These are phyloP conservation scores for Actinopyga echinites DNA, from an alignment of 53 echinoderm and acorn worm species.

Conservation along the genomic window DNA sequence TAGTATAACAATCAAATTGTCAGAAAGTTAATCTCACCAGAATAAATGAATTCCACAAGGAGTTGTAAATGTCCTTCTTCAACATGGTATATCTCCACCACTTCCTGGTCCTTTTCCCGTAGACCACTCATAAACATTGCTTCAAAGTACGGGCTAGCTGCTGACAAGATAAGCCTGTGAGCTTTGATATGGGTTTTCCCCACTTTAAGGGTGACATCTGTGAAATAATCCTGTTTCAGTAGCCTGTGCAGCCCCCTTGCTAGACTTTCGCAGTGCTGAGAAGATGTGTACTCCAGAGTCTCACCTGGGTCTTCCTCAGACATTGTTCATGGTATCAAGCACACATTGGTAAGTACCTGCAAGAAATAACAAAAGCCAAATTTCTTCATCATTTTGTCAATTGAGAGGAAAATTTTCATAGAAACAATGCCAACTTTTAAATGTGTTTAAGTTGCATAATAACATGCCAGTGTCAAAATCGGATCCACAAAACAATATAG, in stretches of 20 bases:
- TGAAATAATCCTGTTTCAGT: constrained; percentile 37
- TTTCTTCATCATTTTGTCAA: too few species aligned
- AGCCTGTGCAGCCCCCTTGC: constrained; percentile 31
- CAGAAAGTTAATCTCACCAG: constrained; percentile 50
- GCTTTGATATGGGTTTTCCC: constrained; percentile 59
- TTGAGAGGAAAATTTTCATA: too few species aligned
- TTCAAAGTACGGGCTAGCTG: constrained; percentile 89
- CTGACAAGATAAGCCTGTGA: constrained; percentile 79
- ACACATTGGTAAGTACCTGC: too few species aligned
- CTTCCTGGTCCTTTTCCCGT: constrained; percentile 63
- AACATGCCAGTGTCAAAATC: too few species aligned
- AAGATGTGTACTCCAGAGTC: neutral
- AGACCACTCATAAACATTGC: constrained; percentile 79
- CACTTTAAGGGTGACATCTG: constrained; percentile 57
- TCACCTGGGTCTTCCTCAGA: neutral
- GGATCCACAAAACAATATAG: too few species aligned
- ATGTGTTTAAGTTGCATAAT: too few species aligned
- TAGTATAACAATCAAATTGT: too few species aligned
- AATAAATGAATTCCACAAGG: constrained; percentile 83
- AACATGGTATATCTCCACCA: constrained; percentile 75
- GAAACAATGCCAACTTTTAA: too few species aligned
- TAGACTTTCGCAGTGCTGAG: constrained; percentile 14
- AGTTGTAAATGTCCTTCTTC: constrained; percentile 56
- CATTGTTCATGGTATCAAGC: neutral
- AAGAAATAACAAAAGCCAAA: too few species aligned